Evolutionary conservation across 2,888 invertebrate genomes (phyloP).

Genomic region (Sphaerophoria taeniata): DNA sequence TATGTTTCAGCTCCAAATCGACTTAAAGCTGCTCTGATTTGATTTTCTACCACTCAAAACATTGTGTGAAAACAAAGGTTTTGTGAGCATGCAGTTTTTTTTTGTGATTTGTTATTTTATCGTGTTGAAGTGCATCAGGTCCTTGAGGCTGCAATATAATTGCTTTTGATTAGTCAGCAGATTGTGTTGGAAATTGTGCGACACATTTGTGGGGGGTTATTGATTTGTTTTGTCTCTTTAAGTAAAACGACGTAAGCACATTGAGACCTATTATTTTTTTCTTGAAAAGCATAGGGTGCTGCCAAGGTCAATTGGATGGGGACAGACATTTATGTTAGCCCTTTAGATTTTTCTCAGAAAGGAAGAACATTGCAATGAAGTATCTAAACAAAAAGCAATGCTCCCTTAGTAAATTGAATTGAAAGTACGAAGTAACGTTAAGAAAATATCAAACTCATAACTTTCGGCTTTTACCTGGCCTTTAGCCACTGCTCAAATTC

Average conservation of each 20-base stretch:
- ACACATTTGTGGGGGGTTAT: neutral
- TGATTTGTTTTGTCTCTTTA: conserved; percentile 19
- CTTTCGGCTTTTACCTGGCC: too few relatives aligned
- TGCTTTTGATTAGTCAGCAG: conserved; percentile 55
- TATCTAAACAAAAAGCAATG: too few relatives aligned
- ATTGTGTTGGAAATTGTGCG: conserved; percentile 36
- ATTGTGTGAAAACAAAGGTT: conserved; percentile 38
- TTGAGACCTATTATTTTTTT: neutral
- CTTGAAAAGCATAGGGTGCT: neutral
- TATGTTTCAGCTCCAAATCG: conserved; percentile 25
- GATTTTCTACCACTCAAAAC: conserved; percentile 9
- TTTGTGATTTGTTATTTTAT: conserved; percentile 22
- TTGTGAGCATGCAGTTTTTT: neutral
- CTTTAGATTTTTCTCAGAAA: too few relatives aligned
- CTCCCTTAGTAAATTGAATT: too few relatives aligned
- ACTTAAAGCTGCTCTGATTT: conserved; percentile 25
- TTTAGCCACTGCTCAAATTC: too few relatives aligned
- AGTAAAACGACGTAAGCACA: neutral
- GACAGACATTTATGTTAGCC: too few relatives aligned
- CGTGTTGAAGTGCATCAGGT: conserved; percentile 33
- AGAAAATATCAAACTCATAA: too few relatives aligned
- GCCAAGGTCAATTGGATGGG: neutral
- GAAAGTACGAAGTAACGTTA: too few relatives aligned
- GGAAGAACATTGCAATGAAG: too few relatives aligned
- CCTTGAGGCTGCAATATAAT: conserved; percentile 50